Evolutionary conservation across 2,113 vertebrate species (phyloP), one percentile per base, ranked within the genome.

Genomic region (Felis catus): DNA sequence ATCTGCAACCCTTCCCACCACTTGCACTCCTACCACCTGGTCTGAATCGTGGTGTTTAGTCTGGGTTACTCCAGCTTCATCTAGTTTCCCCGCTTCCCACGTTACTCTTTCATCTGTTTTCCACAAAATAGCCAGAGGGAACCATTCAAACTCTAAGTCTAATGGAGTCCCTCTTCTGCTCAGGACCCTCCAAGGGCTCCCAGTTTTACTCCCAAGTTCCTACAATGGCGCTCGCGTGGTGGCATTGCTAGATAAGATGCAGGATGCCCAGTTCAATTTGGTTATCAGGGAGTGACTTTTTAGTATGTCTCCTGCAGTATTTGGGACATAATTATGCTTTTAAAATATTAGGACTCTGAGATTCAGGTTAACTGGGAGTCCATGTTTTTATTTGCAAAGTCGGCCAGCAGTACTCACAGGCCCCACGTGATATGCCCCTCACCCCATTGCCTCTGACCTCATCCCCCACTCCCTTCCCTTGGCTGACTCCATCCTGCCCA

Each of bases 381-480:
- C 10, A 4, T 55, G 15, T 58, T 94, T 84, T 91, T 27, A 61
- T 76, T 93, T 87, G 55, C 70, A 51, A 31, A 48, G 19, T 93
- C 80, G 63, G 55, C 31, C 48, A 41, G 18, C 21, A 68, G 14
- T 41, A 51, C 73, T 66, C 29, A n/a, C 19, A n/a, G 51, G 39
- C 58, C 51, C 33, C 10, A 13, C 4, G 18, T 10, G 33, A 15
- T 1, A 5, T 21, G 55, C 55, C 68, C n/a, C 78, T 13, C 45
- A 4, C 25, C 61, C 33, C 12, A 0, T 11, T 25, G 15, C 65
- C 36, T 41, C 80, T 48, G 51, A 18, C 21, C 15, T 33, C 48
- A 0, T 16, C 21, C 41, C 61, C 31, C 41, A 0, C 63, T 2
- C 0, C 4, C 53, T 16, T 9, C 21, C 23, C 25, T 2, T 45